phyloP scores from a whole-genome alignment of 1,140 invertebrate species.

The Sipha flava region DNA sequence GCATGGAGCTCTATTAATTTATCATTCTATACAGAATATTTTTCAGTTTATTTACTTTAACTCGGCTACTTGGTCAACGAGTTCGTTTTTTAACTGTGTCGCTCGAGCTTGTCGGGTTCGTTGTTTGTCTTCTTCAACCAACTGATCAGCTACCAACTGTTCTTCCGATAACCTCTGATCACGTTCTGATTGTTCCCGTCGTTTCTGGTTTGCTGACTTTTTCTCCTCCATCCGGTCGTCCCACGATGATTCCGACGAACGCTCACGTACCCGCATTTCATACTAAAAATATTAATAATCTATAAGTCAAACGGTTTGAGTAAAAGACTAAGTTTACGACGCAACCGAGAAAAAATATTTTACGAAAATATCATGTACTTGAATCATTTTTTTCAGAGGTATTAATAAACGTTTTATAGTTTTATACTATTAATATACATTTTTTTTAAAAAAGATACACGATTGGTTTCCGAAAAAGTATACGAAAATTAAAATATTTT shows the following conservation, averaged over 20 bases:
- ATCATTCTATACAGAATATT: not conserved
- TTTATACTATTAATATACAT: no score
- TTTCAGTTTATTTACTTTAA: not conserved
- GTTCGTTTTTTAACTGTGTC: not conserved
- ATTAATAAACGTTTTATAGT: no score
- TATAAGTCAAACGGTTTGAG: no score
- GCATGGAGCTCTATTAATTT: no score
- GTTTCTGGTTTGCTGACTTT: not conserved
- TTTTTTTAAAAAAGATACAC: no score
- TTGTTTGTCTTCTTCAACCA: not conserved
- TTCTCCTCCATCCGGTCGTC: not conserved
- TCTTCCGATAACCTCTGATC: not conserved
- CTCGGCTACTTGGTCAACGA: not conserved
- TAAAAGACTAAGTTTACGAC: no score
- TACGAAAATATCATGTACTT: no score
- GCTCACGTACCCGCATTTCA: not conserved
- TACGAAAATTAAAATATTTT: no score
- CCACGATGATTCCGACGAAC: constrained; percentile 7
- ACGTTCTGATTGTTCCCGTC: not conserved
- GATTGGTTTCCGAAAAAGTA: no score
- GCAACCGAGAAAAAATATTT: no score
- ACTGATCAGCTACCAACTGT: not conserved
- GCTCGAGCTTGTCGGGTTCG: not conserved
- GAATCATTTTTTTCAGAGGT: no score
- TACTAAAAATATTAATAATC: not conserved